Percentiles rank a stretch among this genome's conserved stretches.
phyloP scores from a whole-genome alignment of 2,797 vertebrate genomes.

The Chlorospingus flavigularis region DNA sequence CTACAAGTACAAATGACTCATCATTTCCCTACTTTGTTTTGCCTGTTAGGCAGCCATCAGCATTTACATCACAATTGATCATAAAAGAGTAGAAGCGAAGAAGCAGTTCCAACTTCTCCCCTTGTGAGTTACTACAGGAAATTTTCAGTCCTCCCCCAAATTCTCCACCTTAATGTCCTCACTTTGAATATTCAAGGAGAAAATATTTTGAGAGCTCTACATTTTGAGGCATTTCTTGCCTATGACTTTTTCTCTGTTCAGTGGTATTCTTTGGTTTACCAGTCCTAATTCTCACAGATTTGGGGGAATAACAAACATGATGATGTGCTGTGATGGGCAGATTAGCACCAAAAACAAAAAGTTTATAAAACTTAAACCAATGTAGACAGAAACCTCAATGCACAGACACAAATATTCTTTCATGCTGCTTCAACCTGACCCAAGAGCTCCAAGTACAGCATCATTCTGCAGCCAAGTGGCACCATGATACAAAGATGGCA shows the following conservation, averaged over 20 bases:
- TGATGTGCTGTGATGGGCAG: neutral
- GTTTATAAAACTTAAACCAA: neutral
- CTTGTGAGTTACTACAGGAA: conserved; percentile 28
- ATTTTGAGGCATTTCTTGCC: neutral
- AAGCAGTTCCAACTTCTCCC: conserved; percentile 26
- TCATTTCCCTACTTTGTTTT: conserved; percentile 66
- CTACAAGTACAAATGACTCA: conserved; percentile 59
- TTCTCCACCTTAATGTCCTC: neutral
- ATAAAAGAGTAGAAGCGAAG: conserved; percentile 50
- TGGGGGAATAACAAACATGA: neutral
- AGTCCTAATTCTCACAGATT: neutral
- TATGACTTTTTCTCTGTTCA: neutral
- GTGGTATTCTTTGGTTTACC: neutral
- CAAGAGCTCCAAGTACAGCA: neutral
- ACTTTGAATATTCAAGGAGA: neutral
- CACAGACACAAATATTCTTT: neutral
- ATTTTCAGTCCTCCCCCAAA: neutral
- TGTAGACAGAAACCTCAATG: neutral
- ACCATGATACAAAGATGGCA: neutral
- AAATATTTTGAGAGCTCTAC: neutral
- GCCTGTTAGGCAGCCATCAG: conserved; percentile 68
- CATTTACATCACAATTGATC: conserved; percentile 69
- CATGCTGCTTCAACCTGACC: neutral
- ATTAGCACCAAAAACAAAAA: neutral
- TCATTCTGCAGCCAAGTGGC: neutral